These are phyloP conservation scores for Heliornis fulica DNA, from an alignment of 2,113 vertebrate species.

Conservation along the genomic window DNA sequence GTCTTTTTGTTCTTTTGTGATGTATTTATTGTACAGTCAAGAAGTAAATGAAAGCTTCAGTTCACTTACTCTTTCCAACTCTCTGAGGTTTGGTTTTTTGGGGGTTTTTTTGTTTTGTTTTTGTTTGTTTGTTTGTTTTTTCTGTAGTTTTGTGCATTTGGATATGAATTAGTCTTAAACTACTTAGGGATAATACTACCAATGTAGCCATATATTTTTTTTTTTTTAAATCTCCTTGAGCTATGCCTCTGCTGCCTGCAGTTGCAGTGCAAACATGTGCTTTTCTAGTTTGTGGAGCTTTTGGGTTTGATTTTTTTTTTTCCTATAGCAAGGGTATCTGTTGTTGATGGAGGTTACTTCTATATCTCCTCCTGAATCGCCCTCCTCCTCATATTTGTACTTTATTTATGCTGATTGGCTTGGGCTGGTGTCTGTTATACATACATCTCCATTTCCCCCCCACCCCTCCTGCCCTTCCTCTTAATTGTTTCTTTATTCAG, in stretches of 20 bases:
- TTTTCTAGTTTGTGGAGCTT: background rate
- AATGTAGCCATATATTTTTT: no score
- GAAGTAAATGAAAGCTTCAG: background rate
- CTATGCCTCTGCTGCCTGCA: background rate
- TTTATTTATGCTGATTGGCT: background rate
- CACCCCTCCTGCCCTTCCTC: rapidly evolving
- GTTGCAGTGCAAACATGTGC: background rate
- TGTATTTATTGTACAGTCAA: background rate
- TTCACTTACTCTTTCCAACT: background rate
- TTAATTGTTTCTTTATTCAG: background rate
- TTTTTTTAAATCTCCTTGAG: no score
- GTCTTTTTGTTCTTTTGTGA: background rate
- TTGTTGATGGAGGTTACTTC: background rate
- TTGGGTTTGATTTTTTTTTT: background rate
- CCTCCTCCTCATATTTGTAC: background rate
- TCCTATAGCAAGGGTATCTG: background rate
- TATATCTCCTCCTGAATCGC: background rate
- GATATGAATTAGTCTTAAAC: background rate
- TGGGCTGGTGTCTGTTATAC: background rate
- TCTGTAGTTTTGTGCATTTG: background rate
- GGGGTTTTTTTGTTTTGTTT: background rate
- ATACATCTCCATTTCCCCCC: background rate
- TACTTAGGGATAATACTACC: background rate
- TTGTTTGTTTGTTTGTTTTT: background rate
- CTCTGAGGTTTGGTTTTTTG: background rate